A percentile compares a stretch with the other conserved stretches of the same genome.
These are phyloP conservation scores for Anoplius nigerrimus DNA, from an alignment of 2,888 invertebrate genomes.

Conservation along the genomic window DNA sequence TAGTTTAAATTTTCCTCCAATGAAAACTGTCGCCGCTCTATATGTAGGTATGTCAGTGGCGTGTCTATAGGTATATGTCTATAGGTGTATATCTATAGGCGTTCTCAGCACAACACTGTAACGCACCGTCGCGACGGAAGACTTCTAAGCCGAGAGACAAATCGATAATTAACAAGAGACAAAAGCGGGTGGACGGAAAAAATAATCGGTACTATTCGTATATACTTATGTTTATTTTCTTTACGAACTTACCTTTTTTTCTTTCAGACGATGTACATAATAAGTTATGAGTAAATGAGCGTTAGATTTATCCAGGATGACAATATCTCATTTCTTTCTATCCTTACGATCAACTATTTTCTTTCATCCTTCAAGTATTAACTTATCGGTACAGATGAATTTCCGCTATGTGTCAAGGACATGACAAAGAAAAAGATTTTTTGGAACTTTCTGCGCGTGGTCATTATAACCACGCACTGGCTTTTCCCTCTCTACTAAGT, in stretches of 20 bases:
- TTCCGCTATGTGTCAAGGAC: background rate
- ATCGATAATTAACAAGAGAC: too few species aligned
- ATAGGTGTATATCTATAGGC: background rate
- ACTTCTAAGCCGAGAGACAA: background rate
- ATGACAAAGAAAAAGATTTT: too few species aligned
- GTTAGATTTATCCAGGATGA: conserved; percentile 69
- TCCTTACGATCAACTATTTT: conserved; percentile 52
- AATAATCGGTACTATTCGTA: conserved; percentile 62
- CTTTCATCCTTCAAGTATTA: background rate
- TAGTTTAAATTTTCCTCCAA: background rate
- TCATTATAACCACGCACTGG: too few species aligned
- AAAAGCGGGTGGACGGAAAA: conserved; percentile 24
- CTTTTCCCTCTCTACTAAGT: too few species aligned
- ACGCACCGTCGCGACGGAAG: conserved; percentile 4
- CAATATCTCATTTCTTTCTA: conserved; percentile 23
- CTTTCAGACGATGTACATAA: conserved; percentile 72
- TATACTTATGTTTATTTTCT: conserved; percentile 73
- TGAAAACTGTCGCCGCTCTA: background rate
- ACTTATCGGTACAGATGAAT: background rate
- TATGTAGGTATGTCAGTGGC: too few species aligned
- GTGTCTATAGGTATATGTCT: too few species aligned
- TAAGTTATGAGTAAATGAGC: conserved; percentile 74
- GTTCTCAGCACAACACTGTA: conserved; percentile 38
- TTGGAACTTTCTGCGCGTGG: too few species aligned
- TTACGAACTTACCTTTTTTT: conserved; percentile 71